These are phyloP conservation scores for Drosophila silvestris DNA, from an alignment of 2,888 invertebrate genomes.

Conservation along the genomic window DNA sequence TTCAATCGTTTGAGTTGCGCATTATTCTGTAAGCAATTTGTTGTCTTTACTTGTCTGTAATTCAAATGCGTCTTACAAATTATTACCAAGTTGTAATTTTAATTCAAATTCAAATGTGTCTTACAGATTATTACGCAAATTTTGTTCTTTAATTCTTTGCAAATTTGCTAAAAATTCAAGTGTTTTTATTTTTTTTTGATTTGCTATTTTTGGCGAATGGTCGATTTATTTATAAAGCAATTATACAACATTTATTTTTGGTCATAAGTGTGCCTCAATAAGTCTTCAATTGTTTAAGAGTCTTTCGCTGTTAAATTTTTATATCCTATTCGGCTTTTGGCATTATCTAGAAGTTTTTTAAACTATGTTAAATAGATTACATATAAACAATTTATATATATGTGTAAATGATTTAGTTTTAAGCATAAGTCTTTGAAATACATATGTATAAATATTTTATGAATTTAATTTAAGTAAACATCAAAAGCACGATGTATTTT, in stretches of 20 bases:
- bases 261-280: conserved; percentile 22
- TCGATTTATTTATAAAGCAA: conserved; percentile 46
- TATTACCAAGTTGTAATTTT: conserved; percentile 16
- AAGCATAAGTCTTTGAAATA: rapidly evolving
- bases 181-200: not conserved
- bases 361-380: not conserved
- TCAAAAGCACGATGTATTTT: not conserved
- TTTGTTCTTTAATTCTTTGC: not conserved
- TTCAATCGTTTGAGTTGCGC: conserved; percentile 28
- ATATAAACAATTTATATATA: not conserved
- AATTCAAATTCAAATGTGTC: conserved; percentile 19
- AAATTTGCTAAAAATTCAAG: conserved; percentile 9
- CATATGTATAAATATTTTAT: not conserved
- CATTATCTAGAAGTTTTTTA: not conserved
- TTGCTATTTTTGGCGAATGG: conserved; percentile 50
- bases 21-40: conserved; percentile 30
- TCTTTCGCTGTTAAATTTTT: not conserved
- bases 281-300: not conserved
- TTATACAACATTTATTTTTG: conserved; percentile 21
- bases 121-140: conserved; percentile 8
- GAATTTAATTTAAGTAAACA: not conserved
- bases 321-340: not conserved
- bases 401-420: not conserved
- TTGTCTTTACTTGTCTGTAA: conserved; percentile 8
- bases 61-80: conserved; percentile 31